Evolutionary conservation across 1,140 invertebrate genomes (phyloP), one percentile per base, ranked within the genome.

Genomic region (Orius laevigatus): DNA sequence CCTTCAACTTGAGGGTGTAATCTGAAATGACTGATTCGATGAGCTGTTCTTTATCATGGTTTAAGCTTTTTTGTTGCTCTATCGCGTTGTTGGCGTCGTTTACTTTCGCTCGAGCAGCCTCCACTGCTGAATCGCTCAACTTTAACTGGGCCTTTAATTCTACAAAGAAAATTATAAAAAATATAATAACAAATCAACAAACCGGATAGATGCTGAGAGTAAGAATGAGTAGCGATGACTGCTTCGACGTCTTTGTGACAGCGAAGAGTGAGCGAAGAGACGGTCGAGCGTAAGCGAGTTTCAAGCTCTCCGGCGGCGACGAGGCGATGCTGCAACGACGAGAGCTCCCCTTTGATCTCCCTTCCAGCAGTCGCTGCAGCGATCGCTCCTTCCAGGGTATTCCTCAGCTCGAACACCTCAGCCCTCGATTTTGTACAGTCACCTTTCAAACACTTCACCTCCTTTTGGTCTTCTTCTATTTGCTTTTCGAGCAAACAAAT

Each of bases 221-320:
- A 45, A 18, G 43, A 19, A 19, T 31, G 20, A 16, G 20, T 45
- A 3, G 19, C 43, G 3, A 45, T 12, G n/a, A 45, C 6, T 3
- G 43, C 43, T 33, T 45, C 43, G 19, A 45, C 32, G 25, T 45
- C 20, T 45, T 45, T 45, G 43, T 45, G 43, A 31, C 43, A 45
- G 12, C 32, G 20, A 2, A 45, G 25, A 5, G 20, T 45, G 3
- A 45, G 19, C 20, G 43, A 31, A n/a, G 20, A 31, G 3, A 51
- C 16, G 5, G 34, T 35, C 11, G 44, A 48, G 12, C 36, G 9
- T 16, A 51, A 19, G 2, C 44, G 1, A 5, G 20, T 34, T 34
- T 51, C 50, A 14, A 46, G 25, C 20, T 51, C 50, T 4, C 44
- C 42, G 10, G 45, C 31, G 12, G 14, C 14, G 5, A 35, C 14